Base-by-base conservation (phyloP, 2,113 vertebrate species). In the Odocoileus virginianus region DNA sequence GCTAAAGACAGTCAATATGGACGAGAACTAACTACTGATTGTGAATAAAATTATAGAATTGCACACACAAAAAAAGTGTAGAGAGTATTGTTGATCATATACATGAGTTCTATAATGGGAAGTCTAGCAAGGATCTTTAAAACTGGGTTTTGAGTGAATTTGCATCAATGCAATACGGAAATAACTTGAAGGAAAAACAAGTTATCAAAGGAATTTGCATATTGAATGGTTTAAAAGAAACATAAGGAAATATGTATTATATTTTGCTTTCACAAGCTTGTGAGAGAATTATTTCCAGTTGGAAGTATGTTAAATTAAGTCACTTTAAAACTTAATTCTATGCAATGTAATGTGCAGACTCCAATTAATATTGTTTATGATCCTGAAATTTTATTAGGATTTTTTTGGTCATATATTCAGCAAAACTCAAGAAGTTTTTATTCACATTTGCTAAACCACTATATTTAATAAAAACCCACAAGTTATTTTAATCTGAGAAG, bases 401-500 rank as follows among this genome's bases (percentile, higher is more conserved):
- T 89, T 88, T 87, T 92, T 91, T 12, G 9, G 33, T 58, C 33
- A 79, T 61, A 86, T 91, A 61, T 60, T 92, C 12, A 95, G 11
- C 33, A 82, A 78, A 91, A 95, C 21, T 93, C 57, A 57, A 61
- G 25, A 6, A 71, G 15, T 19, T 95, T 92, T 78, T 57, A 78
- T 87, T 71, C n/a, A 78, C 13, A 33, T 30, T 94, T 94, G 10
- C 12, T 71, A 64, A 83, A 84, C 89, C 25, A 87, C 74, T 93
- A 76, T 89, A 78, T 45, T 87, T 95, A 83, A 67, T 87, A 13
- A 71, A 96, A 94, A 93, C 67, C 5, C 16, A 81, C 17, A 58
- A 91, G 27, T 11, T 87, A 90, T 94, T 94, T 92, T 97, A 54
- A 78, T 43, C 6, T 87, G 25, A 4, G n/a, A 91, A 97, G 50